These are phyloP conservation scores for Diadophis punctatus DNA, from an alignment of 2,113 vertebrate species.

Conservation along the genomic window DNA sequence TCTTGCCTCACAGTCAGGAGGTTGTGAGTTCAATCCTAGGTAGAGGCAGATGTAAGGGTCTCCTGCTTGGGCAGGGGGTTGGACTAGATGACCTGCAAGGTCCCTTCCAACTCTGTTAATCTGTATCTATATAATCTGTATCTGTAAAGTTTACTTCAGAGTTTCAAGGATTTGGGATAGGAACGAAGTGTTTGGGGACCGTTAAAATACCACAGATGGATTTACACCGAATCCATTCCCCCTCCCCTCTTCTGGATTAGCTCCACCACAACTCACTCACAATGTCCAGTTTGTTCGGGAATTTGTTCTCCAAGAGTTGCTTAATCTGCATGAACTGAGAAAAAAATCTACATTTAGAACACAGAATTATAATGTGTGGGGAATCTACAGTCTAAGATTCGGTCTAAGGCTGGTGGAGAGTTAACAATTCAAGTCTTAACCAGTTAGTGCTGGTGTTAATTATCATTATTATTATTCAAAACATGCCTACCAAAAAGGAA, in stretches of 20 bases:
- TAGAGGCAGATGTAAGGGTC: no score
- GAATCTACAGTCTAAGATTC: background rate
- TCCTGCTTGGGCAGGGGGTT: no score
- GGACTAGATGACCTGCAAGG: no score
- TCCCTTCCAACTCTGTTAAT: no score
- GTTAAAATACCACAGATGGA: background rate
- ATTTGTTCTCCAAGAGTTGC: background rate
- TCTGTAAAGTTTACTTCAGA: background rate
- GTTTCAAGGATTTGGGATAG: background rate
- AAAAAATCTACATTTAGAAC: background rate
- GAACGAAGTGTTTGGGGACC: background rate
- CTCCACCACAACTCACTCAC: background rate
- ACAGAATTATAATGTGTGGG: background rate
- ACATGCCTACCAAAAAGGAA: background rate
- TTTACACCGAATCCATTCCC: no score
- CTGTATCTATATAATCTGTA: no score
- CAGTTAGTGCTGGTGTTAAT: background rate
- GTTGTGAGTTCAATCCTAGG: no score
- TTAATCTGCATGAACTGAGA: background rate
- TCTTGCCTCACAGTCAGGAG: no score
- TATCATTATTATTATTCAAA: background rate
- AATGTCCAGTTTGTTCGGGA: constrained; percentile 4
- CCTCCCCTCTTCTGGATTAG: no score
- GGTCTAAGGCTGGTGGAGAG: no score
- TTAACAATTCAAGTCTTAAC: no score